Evolutionary conservation across 2,888 invertebrate genomes (phyloP), one percentile per base, ranked within the genome.

Genomic region (Hylaea fasciaria): DNA sequence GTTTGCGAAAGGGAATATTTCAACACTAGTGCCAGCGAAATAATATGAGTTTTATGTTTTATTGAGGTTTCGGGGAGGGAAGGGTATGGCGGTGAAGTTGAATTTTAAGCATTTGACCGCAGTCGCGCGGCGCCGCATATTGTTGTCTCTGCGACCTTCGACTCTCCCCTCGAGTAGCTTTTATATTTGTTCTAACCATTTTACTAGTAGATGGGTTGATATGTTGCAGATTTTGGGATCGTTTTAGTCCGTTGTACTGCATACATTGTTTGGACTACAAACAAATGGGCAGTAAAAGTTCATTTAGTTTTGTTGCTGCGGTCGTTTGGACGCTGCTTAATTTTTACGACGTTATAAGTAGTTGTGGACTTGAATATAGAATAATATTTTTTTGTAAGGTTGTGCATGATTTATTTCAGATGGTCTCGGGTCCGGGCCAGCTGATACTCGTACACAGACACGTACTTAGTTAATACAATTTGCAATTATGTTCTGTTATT

Each of bases 11-110:
- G 22, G 35, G 74, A 72, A 74, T 78, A 73, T 66, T 79, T 75
- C 71, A 74, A 70, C 72, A 68, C 62, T 70, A 66, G 59, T 64
- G 62, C 53, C 3, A 61, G 60, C 59, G 50, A 64, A 71, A 72
- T n/a, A n/a, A n/a, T 68, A 68, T 62, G 71, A 71, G 71, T 76
- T 77, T 76, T 74, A 74, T 74, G 71, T 76, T 77, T 76, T 74
- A 74, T 74, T 72, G 72, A 71, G 75, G 73, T 71, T 59, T 60
- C 55, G 43, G 44, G 57, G 41, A 56, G 46, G 47, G 51, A 46
- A n/a, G n/a, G n/a, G 47, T 55, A 47, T 41, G 43, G 35, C 41
- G 43, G 51, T 48, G 51, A 43, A 56, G 60, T 68, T 61, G 48
- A 73, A 68, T 57, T 70, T 69, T 62, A 67, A 54, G 59, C 39